phyloP scores from a whole-genome alignment of 1,140 invertebrate species.

The Trachymyrmex septentrionalis region DNA sequence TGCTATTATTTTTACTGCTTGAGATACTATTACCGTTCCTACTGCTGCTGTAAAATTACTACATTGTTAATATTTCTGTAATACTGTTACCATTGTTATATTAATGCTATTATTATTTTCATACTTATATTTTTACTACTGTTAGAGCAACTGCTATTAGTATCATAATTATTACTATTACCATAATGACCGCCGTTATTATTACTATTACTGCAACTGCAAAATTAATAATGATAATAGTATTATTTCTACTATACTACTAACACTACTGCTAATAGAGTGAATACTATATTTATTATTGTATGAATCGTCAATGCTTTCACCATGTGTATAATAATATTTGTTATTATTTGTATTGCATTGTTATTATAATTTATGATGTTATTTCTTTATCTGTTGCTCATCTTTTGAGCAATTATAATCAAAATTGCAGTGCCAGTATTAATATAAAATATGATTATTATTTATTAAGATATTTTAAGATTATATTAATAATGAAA shows the following conservation, averaged over 20 bases:
- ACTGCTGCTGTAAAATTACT: background rate
- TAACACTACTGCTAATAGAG: background rate
- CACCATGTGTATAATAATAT: background rate
- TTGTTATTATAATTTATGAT: background rate
- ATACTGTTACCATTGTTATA: slow-evolving; percentile 27
- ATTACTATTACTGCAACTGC: slow-evolving; percentile 60
- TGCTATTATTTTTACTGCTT: background rate
- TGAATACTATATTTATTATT: slow-evolving; percentile 28
- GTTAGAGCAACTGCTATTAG: slow-evolving; percentile 65
- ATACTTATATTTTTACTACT: slow-evolving; percentile 3
- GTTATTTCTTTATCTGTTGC: slow-evolving; percentile 1
- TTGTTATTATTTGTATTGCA: background rate
- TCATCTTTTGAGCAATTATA: background rate
- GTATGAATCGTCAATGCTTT: slow-evolving; percentile 25
- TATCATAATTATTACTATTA: slow-evolving; percentile 49
- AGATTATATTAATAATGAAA: slow-evolving; percentile 12
- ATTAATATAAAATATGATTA: slow-evolving; percentile 12
- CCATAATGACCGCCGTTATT: slow-evolving; percentile 49
- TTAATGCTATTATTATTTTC: background rate
- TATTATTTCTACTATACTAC: background rate
- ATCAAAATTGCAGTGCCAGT: slow-evolving; percentile 13
- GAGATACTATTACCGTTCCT: background rate
- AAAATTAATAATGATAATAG: slow-evolving; percentile 39
- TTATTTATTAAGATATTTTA: slow-evolving; percentile 23
- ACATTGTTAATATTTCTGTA: slow-evolving; percentile 40